phyloP scores from a whole-genome alignment of 1,140 invertebrate species.

The Drosophila takahashii region DNA sequence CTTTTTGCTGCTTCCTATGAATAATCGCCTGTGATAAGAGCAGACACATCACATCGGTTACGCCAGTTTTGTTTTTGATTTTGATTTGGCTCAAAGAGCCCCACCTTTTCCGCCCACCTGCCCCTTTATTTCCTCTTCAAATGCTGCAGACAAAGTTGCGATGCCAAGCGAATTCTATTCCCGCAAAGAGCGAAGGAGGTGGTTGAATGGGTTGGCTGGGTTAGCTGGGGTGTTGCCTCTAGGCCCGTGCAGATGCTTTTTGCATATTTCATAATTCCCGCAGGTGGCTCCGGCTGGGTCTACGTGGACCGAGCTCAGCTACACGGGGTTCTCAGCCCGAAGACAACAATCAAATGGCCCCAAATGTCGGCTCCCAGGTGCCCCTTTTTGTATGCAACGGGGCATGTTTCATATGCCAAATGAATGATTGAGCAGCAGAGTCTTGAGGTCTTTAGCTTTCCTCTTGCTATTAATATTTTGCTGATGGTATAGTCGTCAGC shows the following conservation, averaged over 20 bases:
- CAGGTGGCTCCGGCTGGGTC: conserved; percentile 47
- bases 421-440: conserved; percentile 38
- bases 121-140: conserved; percentile 4
- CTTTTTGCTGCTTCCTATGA: conserved; percentile 24
- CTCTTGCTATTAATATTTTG: conserved; percentile 1
- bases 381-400: conserved; percentile 73
- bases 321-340: conserved; percentile 5
- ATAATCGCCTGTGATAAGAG: conserved; percentile 54
- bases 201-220: neutral
- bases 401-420: conserved; percentile 55
- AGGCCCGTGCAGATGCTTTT: conserved; percentile 57
- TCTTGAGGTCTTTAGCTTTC: neutral
- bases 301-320: neutral
- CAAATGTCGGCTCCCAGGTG: conserved; percentile 53
- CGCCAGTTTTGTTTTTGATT: conserved; percentile 51
- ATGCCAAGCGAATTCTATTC: conserved; percentile 57
- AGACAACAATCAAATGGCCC: conserved; percentile 63
- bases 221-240: conserved; percentile 21
- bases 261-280: conserved; percentile 81
- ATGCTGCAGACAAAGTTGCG: conserved; percentile 43
- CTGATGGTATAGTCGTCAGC: neutral
- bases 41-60: conserved; percentile 45
- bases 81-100: conserved; percentile 33
- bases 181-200: conserved; percentile 27
- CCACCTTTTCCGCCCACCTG: conserved; percentile 8